Percentiles rank a stretch among this genome's conserved stretches.
Evolutionary conservation across 2,113 vertebrate species (phyloP).

Genomic region (Pluvialis apricaria): DNA sequence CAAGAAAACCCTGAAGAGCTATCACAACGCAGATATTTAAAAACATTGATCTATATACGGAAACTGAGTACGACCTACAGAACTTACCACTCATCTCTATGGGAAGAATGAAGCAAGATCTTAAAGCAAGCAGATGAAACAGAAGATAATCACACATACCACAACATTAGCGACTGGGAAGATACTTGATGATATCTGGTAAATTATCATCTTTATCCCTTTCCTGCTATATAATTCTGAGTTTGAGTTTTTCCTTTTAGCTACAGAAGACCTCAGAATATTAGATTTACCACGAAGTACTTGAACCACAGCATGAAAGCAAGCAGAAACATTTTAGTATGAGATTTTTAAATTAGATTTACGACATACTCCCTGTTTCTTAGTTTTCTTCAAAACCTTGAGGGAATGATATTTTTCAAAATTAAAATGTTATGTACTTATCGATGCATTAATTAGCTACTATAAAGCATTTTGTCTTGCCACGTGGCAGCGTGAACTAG

Average conservation of each 20-base stretch:
- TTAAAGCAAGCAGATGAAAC: not conserved
- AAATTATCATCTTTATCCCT: not conserved
- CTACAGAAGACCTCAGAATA: not conserved
- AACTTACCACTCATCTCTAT: not conserved
- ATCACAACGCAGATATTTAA: not conserved
- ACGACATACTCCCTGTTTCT: not conserved
- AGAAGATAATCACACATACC: not conserved
- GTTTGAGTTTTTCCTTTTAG: not conserved
- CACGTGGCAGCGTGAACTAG: not conserved
- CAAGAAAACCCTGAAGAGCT: not conserved
- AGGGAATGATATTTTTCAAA: not conserved
- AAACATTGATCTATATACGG: rapidly evolving
- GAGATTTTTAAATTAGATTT: not conserved
- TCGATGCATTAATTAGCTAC: not conserved
- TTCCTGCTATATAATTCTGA: not conserved
- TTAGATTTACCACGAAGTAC: not conserved
- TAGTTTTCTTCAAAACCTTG: not conserved
- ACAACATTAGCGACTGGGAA: not conserved
- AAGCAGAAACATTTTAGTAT: not conserved
- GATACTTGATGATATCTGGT: not conserved
- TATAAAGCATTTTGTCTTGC: not conserved
- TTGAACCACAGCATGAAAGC: not conserved
- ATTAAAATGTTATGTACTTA: not conserved
- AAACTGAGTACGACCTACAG: not conserved
- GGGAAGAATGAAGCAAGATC: not conserved